phyloP scores from a whole-genome alignment of 2,113 vertebrate species.

The Xiphophorus maculatus region DNA sequence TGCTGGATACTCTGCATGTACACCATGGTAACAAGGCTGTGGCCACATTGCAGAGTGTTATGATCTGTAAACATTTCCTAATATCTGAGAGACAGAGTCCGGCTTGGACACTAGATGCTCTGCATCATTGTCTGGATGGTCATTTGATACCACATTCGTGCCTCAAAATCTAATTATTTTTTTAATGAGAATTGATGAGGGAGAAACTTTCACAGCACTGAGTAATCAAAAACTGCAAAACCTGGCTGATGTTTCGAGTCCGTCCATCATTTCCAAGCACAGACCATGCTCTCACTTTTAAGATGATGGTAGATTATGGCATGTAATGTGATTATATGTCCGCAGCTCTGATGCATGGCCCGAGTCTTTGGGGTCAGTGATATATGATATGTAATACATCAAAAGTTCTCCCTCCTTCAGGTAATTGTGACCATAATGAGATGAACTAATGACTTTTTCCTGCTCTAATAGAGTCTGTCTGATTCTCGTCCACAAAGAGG shows the following conservation, averaged over 20 bases:
- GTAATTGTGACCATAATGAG: slow-evolving; percentile 72
- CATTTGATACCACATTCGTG: neutral
- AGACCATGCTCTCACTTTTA: slow-evolving; percentile 20
- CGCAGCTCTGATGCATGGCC: slow-evolving; percentile 19
- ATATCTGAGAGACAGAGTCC: slow-evolving; percentile 24
- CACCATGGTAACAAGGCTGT: slow-evolving; percentile 52
- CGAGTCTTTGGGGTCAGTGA: slow-evolving; percentile 39
- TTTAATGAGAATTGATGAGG: neutral
- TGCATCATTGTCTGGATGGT: neutral
- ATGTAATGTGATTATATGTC: slow-evolving; percentile 36
- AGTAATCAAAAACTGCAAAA: slow-evolving; percentile 13
- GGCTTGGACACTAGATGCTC: neutral
- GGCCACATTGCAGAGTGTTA: slow-evolving; percentile 23
- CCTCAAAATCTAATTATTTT: slow-evolving; percentile 6
- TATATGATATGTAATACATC: slow-evolving; percentile 57
- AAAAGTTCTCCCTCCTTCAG: slow-evolving; percentile 44
- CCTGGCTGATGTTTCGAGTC: slow-evolving; percentile 3
- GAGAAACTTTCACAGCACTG: slow-evolving; percentile 37
- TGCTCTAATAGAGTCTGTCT: slow-evolving; percentile 44
- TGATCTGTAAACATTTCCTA: slow-evolving; percentile 46
- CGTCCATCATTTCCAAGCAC: slow-evolving; percentile 3
- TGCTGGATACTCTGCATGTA: slow-evolving; percentile 16
- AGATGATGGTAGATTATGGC: slow-evolving; percentile 15
- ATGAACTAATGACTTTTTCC: slow-evolving; percentile 69
- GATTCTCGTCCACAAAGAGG: slow-evolving; percentile 36